Conservation (phyloP, 2,113 vertebrate genomes). For the Mus musculus region DNA sequence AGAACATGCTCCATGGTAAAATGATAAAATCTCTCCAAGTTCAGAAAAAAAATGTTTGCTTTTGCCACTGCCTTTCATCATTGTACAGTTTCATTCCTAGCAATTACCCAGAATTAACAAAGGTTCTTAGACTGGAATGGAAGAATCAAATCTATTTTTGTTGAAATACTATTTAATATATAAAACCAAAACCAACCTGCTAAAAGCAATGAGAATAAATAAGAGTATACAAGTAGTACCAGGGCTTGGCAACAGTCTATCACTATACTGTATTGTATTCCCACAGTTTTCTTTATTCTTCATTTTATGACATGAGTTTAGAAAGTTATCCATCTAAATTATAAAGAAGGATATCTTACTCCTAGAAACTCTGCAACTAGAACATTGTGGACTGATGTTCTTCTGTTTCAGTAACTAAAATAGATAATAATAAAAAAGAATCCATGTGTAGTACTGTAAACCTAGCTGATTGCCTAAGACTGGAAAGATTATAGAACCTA, state of each 20-base stretch:
- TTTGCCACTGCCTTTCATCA: not conserved
- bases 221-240: not conserved
- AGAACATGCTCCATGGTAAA: not conserved
- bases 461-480: no score
- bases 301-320: not conserved
- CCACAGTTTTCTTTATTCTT: not conserved
- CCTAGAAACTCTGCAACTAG: constrained; percentile 71
- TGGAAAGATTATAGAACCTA: not conserved
- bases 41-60: not conserved
- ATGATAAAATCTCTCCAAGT: not conserved
- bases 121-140: not conserved
- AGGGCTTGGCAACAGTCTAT: not conserved
- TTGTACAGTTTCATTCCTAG: not conserved
- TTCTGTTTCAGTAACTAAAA: constrained; percentile 60
- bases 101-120: not conserved
- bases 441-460: not conserved
- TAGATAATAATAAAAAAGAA: constrained; percentile 52
- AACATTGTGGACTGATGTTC: constrained; percentile 41
- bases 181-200: not conserved
- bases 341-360: constrained; percentile 7
- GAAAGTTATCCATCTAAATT: not conserved
- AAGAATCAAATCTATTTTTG: not conserved
- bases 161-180: not conserved
- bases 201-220: not conserved
- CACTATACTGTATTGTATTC: not conserved